Conservation (phyloP, 2,888 invertebrate species). For the Folsomia manolachei region DNA sequence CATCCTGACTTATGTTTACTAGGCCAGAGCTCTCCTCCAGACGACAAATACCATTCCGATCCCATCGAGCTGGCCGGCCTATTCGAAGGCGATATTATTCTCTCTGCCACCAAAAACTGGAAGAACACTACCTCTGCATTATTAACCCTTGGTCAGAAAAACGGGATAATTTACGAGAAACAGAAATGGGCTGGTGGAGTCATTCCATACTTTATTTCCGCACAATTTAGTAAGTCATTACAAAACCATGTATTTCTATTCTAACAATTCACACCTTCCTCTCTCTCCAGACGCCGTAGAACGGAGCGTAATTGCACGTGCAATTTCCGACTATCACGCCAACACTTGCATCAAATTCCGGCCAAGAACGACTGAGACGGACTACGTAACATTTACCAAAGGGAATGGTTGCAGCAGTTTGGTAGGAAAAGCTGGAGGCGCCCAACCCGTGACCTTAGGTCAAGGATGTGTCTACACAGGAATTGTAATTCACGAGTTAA, state of each 20-base stretch:
- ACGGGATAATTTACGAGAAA: constrained; percentile 50
- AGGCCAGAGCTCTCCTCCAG: constrained; percentile 27
- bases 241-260: neutral
- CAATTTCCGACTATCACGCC: constrained; percentile 56
- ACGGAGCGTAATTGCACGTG: constrained; percentile 55
- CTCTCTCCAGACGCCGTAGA: constrained; percentile 44
- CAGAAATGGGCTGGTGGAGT: constrained; percentile 51
- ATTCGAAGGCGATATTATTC: constrained; percentile 47
- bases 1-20: too few relatives aligned
- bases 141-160: constrained; percentile 37
- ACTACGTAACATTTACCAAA: constrained; percentile 52
- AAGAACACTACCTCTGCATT: constrained; percentile 5
- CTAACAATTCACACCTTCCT: neutral
- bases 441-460: constrained; percentile 58
- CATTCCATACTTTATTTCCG: constrained; percentile 53
- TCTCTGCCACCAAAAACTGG: constrained; percentile 16
- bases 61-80: constrained; percentile 49
- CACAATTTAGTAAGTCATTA: constrained; percentile 49
- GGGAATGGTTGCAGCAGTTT: constrained; percentile 57
- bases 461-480: constrained; percentile 55
- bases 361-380: constrained; percentile 51
- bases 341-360: constrained; percentile 53
- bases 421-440: constrained; percentile 58
- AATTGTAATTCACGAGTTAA: constrained; percentile 55
- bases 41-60: constrained; percentile 28